Percentiles rank a stretch among this genome's conserved stretches.
Evolutionary conservation across 2,888 invertebrate species (phyloP).

Genomic region (Electrophaes corylata): DNA sequence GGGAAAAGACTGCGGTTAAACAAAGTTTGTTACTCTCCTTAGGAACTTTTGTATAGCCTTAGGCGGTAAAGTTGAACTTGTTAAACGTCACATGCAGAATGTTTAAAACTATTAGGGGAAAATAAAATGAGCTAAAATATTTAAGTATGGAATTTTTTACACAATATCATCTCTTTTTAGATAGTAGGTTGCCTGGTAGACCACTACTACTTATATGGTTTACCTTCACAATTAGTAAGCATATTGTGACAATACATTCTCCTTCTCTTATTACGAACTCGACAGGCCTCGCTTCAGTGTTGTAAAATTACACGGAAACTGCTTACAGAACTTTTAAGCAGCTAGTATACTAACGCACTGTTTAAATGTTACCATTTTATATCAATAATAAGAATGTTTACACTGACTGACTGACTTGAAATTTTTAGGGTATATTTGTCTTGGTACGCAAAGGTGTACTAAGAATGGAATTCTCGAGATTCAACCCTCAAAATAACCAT

Average conservation of each 20-base stretch:
- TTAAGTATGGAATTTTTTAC: too few species aligned
- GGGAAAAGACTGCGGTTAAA: slow-evolving; percentile 14
- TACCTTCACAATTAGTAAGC: slow-evolving; percentile 18
- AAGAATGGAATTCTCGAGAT: too few species aligned
- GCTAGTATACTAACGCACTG: neutral
- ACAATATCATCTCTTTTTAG: too few species aligned
- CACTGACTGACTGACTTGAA: too few species aligned
- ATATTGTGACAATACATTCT: slow-evolving; percentile 14
- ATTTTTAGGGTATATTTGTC: too few species aligned
- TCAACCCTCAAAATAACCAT: too few species aligned
- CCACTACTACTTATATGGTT: neutral
- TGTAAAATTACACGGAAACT: slow-evolving; percentile 23
- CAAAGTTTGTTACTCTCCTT: neutral
- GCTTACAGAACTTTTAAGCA: neutral
- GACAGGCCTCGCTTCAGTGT: slow-evolving; percentile 11
- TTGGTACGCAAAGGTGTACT: too few species aligned
- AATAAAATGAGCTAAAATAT: neutral
- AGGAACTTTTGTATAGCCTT: neutral
- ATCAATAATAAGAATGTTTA: too few species aligned
- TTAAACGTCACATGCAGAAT: neutral
- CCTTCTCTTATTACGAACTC: slow-evolving; percentile 19
- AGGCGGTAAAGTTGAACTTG: neutral
- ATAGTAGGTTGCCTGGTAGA: neutral
- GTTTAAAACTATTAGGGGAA: neutral
- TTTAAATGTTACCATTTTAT: too few species aligned